Evolutionary conservation across 30 jellyfish, hydroid and myxozoan genomes (phyloP), one percentile per base, ranked within the genome.

Genomic region (Pseudorhiza aurosa): DNA sequence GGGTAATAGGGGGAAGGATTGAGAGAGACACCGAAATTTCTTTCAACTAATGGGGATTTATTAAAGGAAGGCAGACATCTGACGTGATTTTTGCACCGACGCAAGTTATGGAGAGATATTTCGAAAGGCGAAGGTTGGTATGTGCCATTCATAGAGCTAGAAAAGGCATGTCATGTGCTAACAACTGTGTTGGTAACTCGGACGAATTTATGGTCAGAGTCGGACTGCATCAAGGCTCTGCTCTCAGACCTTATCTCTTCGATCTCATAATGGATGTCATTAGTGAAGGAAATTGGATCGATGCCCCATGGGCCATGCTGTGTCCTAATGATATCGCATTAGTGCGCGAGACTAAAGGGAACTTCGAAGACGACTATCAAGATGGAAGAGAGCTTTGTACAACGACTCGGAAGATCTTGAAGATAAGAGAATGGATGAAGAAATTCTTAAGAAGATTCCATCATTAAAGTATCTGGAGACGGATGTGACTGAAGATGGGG

Each of bases 101-200:
- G 9, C 69, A 39, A 30, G 9, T 69, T 4, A 6, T 2, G 72
- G 83, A 44, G 45, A 69, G 42, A 30, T 43, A 36, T 19, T 17
- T 21, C 19, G 83, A 69, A 44, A 46, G 12, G 14, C 17, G 35
- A 25, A 47, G 69, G 45, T 15, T 24, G 15, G 78, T 43, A 69
- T 44, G 26, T 21, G 12, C 15, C 26, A 37, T 69, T 69, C 29
- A 18, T 69, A 19, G 83, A 35, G 30, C 72, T 69, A 26, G 83
- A 69, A 76, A 69, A 44, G 43, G 83, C 83, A 6, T 69, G 46
- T 71, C 75, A 71, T n/a, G 21, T 75, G 57, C 53, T 71, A 18
- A 51, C 69, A 8, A 60, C 47, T 24, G 6, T 49, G 31, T 5
- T 25, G 31, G 51, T 29, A 22, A 8, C 4, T 60, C 10, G 21